Percentiles rank a stretch among this genome's conserved stretches.
Evolutionary conservation across 2,888 invertebrate genomes (phyloP).

Genomic region (Idaea aversata): DNA sequence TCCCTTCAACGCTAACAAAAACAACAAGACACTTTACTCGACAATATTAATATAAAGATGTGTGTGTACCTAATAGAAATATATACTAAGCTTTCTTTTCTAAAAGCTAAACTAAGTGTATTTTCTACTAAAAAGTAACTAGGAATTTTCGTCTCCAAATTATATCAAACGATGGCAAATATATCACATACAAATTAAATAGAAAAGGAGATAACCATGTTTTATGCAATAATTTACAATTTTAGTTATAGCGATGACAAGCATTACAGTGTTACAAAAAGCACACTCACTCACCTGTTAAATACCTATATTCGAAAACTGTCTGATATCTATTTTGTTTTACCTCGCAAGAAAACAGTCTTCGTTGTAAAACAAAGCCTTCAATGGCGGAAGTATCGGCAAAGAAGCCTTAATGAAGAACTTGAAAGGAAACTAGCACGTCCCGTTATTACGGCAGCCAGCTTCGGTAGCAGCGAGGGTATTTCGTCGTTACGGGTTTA

Average conservation of each 20-base stretch:
- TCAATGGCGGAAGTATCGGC: neutral
- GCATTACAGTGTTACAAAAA: too few species aligned
- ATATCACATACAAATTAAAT: too few species aligned
- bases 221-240: too few species aligned
- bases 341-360: neutral
- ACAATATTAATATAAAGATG: neutral
- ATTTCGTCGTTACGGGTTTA: neutral
- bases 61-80: too few species aligned
- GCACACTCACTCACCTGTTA: neutral
- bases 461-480: neutral
- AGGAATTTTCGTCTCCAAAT: too few species aligned
- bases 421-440: slow-evolving; percentile 1
- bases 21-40: neutral
- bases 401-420: slow-evolving; percentile 4
- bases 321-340: neutral
- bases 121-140: too few species aligned
- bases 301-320: neutral
- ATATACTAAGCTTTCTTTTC: too few species aligned
- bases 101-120: too few species aligned
- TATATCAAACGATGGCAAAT: too few species aligned
- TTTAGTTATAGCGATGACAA: too few species aligned
- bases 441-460: neutral
- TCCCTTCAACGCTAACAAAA: slow-evolving; percentile 1
- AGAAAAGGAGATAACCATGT: too few species aligned
- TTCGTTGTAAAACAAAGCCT: neutral